Conservation (phyloP, 2,888 invertebrate species). For the Creontiades dilutus region DNA sequence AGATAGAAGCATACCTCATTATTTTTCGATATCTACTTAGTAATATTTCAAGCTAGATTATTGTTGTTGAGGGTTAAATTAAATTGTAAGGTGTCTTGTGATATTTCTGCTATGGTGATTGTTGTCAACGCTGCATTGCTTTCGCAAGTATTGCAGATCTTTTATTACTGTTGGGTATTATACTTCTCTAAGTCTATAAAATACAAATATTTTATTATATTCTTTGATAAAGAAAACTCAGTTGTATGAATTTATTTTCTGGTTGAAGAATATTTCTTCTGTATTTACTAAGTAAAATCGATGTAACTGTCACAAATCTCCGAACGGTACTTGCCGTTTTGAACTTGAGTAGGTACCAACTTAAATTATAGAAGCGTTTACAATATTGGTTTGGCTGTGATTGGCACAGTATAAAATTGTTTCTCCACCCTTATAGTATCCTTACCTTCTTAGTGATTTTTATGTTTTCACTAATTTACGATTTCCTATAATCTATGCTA, state of each 20-base stretch:
- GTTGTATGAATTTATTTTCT: not conserved
- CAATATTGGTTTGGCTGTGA: slow-evolving; percentile 29
- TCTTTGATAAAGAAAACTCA: not conserved
- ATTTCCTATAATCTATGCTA: not conserved
- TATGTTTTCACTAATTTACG: no score
- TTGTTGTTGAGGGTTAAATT: slow-evolving; percentile 5
- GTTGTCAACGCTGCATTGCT: slow-evolving; percentile 27
- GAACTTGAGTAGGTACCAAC: not conserved
- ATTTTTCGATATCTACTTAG: not conserved
- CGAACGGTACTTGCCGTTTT: slow-evolving; percentile 4
- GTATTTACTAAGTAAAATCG: not conserved
- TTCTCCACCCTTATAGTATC: not conserved
- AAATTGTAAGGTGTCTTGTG: not conserved
- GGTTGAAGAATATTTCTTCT: not conserved
- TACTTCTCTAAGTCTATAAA: slow-evolving; percentile 3
- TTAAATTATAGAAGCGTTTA: not conserved
- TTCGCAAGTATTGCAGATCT: slow-evolving; percentile 8
- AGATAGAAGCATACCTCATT: not conserved
- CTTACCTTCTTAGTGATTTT: not conserved
- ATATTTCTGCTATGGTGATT: slow-evolving; percentile 25
- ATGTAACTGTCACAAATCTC: not conserved
- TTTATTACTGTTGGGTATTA: slow-evolving; percentile 23
- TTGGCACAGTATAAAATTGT: slow-evolving; percentile 8
- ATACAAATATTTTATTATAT: not conserved
- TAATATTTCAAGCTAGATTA: slow-evolving; percentile 8